Evolutionary conservation across 2,113 vertebrate genomes (phyloP), one percentile per base, ranked within the genome.

Genomic region (Epinephelus moara): DNA sequence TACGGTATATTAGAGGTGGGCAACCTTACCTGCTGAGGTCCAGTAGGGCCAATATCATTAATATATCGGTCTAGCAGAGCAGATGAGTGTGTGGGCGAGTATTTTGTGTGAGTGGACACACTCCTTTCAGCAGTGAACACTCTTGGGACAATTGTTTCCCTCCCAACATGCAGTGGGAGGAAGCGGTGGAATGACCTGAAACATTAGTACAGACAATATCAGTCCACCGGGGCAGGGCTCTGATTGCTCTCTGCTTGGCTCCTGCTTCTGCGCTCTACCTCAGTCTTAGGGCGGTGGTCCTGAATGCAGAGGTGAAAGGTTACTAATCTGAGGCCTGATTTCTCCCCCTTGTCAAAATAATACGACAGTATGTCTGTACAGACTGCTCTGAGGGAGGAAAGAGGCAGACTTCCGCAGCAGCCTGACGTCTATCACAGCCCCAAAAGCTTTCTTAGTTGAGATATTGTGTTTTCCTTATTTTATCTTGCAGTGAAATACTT

Each of bases 151-250:
- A 81, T 89, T 89, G 88, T 88, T 90, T 88, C 64, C 78, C 77
- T 81, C 82, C 71, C 75, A 84, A 59, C 75, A 66, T 73, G 79
- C 59, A 86, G 76, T 70, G 86, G 75, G 83, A 89, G 91, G 86
- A 92, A 92, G 86, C 21, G 42, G 70, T 69, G 80, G 80, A 90
- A 85, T 81, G 85, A 89, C 86, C 86, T 73, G 81, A 84, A 77
- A 90, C 81, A 86, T 85, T 88, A 82, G 77, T 45, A 30, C 71
- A 82, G 89, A 91, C 87, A 90, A 84, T 88, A 70, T 85, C 72
- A 75, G 75, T 71, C 73, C 69, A 81, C 70, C 52, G 49, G 88
- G 80, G 56, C 70, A 15, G 66, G 73, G 37, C 52, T 82, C 66
- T 89, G 81, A 87, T 85, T 72, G 89, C 92, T 72, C 49, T 66